Percentiles rank a stretch among this genome's conserved stretches.
phyloP scores from a whole-genome alignment of 2,113 vertebrate genomes.

The Gadus chalcogrammus region DNA sequence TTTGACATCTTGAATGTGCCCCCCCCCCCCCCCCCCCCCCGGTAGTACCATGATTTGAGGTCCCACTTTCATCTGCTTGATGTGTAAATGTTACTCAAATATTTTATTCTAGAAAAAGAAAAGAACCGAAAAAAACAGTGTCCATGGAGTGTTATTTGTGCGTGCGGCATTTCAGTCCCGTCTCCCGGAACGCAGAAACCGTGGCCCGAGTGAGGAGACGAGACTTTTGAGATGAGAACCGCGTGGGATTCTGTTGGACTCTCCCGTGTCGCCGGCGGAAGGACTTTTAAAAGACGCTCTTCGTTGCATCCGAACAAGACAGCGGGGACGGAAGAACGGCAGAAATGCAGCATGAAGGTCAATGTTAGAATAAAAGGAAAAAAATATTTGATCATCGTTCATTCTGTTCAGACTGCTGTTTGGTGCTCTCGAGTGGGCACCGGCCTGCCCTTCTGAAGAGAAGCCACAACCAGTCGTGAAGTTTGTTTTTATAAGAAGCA shows the following conservation, averaged over 20 bases:
- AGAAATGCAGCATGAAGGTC: constrained; percentile 69
- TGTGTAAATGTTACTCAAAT: constrained; percentile 75
- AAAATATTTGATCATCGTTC: constrained; percentile 68
- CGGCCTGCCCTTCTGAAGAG: no score
- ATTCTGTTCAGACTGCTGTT: constrained; percentile 27
- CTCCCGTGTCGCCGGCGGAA: constrained; percentile 14
- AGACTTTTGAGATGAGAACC: constrained; percentile 35
- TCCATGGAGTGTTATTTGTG: constrained; percentile 77
- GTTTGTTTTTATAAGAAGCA: no score
- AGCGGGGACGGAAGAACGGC: constrained; percentile 28
- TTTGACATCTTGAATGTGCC: constrained; percentile 79
- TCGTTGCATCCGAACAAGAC: constrained; percentile 50
- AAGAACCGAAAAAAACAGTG: constrained; percentile 32
- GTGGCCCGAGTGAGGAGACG: not conserved
- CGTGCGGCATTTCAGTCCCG: constrained; percentile 67
- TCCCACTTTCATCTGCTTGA: constrained; percentile 75
- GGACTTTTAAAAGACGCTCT: constrained; percentile 53
- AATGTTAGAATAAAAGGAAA: constrained; percentile 61
- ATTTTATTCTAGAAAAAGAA: constrained; percentile 64
- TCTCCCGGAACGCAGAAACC: not conserved
- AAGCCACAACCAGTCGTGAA: no score
- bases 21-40: constrained; percentile 55
- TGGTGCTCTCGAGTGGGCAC: not conserved
- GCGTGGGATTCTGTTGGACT: no score
- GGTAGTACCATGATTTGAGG: constrained; percentile 75